A percentile compares a stretch with the other conserved stretches of the same genome.
Conservation (phyloP, 2,113 vertebrate species). For the Petrocephalus zakoni region DNA sequence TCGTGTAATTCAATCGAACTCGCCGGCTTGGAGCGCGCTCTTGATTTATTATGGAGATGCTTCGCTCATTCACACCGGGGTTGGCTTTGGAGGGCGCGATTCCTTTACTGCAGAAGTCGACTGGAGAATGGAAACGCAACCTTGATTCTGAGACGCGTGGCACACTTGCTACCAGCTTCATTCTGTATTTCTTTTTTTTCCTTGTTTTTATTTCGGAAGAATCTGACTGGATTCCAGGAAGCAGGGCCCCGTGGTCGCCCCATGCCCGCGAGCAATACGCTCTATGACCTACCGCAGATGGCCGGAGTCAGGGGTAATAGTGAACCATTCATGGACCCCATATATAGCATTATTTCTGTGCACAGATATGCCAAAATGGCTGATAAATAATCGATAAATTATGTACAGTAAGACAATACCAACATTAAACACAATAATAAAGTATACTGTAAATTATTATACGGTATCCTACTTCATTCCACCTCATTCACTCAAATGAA, state of each 20-base stretch:
- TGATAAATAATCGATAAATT: neutral
- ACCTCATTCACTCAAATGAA: neutral
- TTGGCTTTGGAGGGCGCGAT: neutral
- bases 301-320: neutral
- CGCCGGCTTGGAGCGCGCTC: neutral
- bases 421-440: neutral
- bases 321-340: neutral
- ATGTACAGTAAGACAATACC: neutral
- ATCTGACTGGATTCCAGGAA: neutral
- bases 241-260: neutral
- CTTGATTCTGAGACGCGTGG: neutral
- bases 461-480: neutral
- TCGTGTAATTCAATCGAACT: slow-evolving; percentile 21
- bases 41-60: neutral
- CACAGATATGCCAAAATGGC: neutral
- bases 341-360: neutral
- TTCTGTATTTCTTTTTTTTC: neutral
- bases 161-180: neutral
- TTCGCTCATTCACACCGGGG: neutral
- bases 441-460: neutral
- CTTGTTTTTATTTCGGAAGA: neutral
- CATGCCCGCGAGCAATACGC: neutral
- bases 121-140: neutral
- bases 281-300: neutral
- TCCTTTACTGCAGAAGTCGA: neutral